A percentile compares a stretch with the other conserved stretches of the same genome.
Conservation (phyloP, 2,797 vertebrate species). For the Smutsia temminckii region DNA sequence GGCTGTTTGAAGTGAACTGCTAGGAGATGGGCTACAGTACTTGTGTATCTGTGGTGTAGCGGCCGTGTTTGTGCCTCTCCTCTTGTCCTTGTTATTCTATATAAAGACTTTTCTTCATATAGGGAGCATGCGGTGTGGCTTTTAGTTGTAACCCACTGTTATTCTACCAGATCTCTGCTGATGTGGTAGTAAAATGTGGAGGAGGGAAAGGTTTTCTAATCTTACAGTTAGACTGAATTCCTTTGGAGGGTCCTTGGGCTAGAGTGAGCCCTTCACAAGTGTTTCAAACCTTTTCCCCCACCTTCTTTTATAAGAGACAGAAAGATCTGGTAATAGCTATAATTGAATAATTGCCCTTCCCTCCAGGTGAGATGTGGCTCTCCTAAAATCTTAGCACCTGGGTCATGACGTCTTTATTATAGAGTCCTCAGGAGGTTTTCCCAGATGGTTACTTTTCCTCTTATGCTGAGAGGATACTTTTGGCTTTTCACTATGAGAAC, state of each 20-base stretch:
- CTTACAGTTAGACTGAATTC: background rate
- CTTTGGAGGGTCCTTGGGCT: background rate
- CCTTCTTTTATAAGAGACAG: background rate
- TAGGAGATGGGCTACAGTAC: background rate
- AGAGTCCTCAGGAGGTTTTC: background rate
- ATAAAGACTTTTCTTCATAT: background rate
- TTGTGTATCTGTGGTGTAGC: background rate
- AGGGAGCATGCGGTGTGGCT: background rate
- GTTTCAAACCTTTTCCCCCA: background rate
- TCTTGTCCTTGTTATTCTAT: too few species aligned
- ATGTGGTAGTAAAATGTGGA: background rate
- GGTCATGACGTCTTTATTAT: background rate
- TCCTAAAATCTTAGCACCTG: background rate
- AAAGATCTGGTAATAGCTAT: background rate
- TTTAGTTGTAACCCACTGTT: background rate
- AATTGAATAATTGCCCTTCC: background rate
- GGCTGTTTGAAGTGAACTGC: background rate
- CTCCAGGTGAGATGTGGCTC: background rate
- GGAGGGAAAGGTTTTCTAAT: background rate
- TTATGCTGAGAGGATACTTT: accelerated
- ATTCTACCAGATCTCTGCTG: background rate
- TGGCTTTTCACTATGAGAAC: background rate
- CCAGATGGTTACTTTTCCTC: background rate
- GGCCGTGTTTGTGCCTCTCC: background rate
- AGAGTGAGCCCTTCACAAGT: background rate